These are phyloP conservation scores for Lycaon pictus DNA, from an alignment of 2,113 vertebrate species.

Conservation along the genomic window DNA sequence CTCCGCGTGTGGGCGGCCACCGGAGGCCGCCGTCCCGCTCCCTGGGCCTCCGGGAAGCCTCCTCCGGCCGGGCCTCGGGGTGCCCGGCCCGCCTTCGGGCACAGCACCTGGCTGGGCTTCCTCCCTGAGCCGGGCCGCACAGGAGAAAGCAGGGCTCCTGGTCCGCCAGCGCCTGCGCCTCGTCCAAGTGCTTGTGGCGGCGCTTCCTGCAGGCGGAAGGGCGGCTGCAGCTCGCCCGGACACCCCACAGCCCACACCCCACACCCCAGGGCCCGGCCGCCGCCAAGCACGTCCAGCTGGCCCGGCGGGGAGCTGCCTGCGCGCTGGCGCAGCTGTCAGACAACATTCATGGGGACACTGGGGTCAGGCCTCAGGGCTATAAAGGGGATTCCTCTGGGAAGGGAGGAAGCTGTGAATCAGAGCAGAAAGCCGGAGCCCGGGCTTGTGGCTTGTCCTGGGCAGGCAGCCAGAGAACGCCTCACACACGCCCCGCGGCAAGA, in stretches of 20 bases:
- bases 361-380: conserved; percentile 64
- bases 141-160: conserved; percentile 76
- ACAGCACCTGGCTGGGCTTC: conserved; percentile 74
- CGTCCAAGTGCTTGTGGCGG: conserved; percentile 77
- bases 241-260: conserved; percentile 19
- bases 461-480: neutral
- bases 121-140: conserved; percentile 73
- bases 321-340: conserved; percentile 63
- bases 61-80: too few species aligned
- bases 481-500: neutral
- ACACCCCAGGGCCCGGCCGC: conserved; percentile 36
- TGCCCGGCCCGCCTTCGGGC: too few species aligned
- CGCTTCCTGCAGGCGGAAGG: conserved; percentile 81
- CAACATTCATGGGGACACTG: conserved; percentile 55
- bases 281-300: conserved; percentile 73
- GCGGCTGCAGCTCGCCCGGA: conserved; percentile 65
- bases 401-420: conserved; percentile 70
- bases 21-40: too few species aligned
- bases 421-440: conserved; percentile 41
- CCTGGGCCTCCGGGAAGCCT: too few species aligned
- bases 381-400: conserved; percentile 60
- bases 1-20: too few species aligned
- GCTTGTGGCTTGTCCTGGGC: conserved; percentile 66
- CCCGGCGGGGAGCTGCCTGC: neutral
- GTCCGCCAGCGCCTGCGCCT: conserved; percentile 68